Base-by-base conservation (phyloP, 1,140 invertebrate species). In the Bombus turneri region DNA sequence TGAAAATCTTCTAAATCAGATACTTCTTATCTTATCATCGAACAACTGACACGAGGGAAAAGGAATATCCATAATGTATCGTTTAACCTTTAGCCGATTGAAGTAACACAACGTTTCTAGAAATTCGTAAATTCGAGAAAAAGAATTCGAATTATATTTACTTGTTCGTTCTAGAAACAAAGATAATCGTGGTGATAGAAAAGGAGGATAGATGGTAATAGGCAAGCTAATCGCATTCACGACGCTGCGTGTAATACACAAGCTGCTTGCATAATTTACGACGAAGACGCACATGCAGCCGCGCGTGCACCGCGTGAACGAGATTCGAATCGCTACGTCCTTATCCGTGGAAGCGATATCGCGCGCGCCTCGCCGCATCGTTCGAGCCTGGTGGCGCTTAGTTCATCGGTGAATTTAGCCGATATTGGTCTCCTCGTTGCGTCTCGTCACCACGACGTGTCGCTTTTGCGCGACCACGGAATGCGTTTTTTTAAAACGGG, bases 331-430 rank as follows among this genome's bases (percentile, higher is more conserved):
- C 86, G 86, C 71, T 68, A 34, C 71, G 72, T 82, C 41, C 31
- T 90, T 90, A 90, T 90, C 88, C 85, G n/a, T 22, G 47, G 43
- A 22, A 62, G 71, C 81, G 88, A 90, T 90, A 90, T 86, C 75
- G 62, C 75, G 31, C 72, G 81, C 71, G 31, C 28, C 68, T 82
- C 31, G 31, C 43, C 57, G 31, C 77, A 31, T 76, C 80, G 66
- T 66, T 8, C 78, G 73, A 69, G 73, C 41, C 74, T n/a, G 75
- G 76, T 86, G 87, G 85, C 89, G 89, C 86, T 90, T 90, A 90
- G 89, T 84, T 90, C 89, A 90, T 90, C 89, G 86, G 86, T 89
- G 87, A 87, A 90, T 89, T 89, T 90, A 90, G 77, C 59, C 15
- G 34, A 28, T 53, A 66, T 64, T 12, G 53, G 57, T 68, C 77